Base-by-base conservation (phyloP, 2,888 invertebrate species). In the Agriopis leucophaearia region DNA sequence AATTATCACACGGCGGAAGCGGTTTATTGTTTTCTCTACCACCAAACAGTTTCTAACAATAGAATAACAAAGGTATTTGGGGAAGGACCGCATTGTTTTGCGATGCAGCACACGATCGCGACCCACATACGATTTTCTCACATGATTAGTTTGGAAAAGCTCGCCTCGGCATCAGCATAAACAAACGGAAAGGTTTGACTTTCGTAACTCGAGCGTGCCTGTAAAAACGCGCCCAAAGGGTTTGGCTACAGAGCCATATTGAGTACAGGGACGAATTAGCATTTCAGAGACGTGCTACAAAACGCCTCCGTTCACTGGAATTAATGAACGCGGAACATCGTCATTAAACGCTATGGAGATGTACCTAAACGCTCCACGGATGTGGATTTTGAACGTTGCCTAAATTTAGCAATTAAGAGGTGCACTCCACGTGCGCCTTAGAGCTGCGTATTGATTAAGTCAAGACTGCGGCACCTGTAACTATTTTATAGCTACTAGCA, bases 281-380 rank as follows among this genome's bases (percentile, higher is more conserved):
- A 94, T 93, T 85, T 90, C 90, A 93, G 83, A 91, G 91, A 87
- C 87, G 81, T 81, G 88, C 82, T 85, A 88, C 88, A 88, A 89
- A 89, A 90, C 88, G 84, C 84, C 81, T 80, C 78, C 81, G 80
- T 82, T 80, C 82, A 81, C 83, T 78, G 79, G 85, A 84, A 85
- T 91, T 92, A 92, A 92, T 92, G 88, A 91, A 91, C 86, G 83
- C 74, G 78, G 86, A 88, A 91, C 91, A 87, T 83, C 82, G 88
- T 89, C 86, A 91, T 91, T 91, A 91, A 89, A 88, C 84, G 86
- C 82, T 82, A 76, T 82, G 81, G 78, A 79, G 79, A 81, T 86
- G 84, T 87, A 59, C 50, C 8, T 50, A 81, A 82, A 81, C 82
- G 81, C 79, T 82, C 74, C 79, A 80, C 72, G 64, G 75, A 71